Evolutionary conservation across 2,797 vertebrate genomes (phyloP).

Genomic region (Arvicola amphibius): DNA sequence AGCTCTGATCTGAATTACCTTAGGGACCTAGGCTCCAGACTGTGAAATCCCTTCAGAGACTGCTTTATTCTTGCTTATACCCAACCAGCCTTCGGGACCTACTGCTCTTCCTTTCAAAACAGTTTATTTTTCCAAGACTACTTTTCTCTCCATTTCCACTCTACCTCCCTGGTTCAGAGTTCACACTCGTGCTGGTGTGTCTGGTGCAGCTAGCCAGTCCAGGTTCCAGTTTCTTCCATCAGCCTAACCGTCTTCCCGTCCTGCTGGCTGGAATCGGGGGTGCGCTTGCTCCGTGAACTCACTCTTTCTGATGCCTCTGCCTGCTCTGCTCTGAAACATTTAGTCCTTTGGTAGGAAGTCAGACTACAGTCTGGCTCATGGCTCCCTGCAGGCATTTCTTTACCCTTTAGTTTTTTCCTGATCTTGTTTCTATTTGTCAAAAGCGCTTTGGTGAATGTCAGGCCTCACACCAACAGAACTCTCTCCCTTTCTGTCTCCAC

Average conservation of each 20-base stretch:
- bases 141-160: neutral
- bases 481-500: neutral
- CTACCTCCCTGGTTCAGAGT: neutral
- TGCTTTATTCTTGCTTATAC: neutral
- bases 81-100: neutral
- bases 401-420: neutral
- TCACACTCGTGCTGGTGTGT: neutral
- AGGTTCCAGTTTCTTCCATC: neutral
- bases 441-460: neutral
- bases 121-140: neutral
- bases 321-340: conserved; percentile 18
- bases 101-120: neutral
- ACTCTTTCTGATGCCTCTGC: neutral
- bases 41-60: neutral
- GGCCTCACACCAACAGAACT: neutral
- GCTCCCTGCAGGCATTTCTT: neutral
- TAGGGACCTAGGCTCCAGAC: neutral
- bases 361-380: neutral
- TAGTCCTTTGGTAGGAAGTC: neutral
- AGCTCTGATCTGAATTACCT: conserved; percentile 41
- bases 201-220: neutral
- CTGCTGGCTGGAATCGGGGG: neutral
- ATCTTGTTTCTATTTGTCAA: neutral
- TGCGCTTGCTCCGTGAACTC: too few species aligned
- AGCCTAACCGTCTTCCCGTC: neutral